phyloP scores from a whole-genome alignment of 2,797 vertebrate species.

The Ataeniobius toweri region DNA sequence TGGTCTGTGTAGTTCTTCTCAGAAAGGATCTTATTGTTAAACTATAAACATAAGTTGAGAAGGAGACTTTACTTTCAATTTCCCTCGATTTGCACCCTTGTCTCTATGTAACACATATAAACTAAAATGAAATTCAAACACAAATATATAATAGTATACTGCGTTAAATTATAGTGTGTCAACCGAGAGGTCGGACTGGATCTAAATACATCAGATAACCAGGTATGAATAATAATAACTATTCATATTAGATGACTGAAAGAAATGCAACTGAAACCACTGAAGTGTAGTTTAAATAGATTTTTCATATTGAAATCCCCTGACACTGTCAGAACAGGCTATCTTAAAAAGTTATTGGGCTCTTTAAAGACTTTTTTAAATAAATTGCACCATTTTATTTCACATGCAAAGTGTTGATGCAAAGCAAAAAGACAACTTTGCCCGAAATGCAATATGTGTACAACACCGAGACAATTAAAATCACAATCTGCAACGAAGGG shows the following conservation, averaged over 20 bases:
- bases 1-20: background rate
- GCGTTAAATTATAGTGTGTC: background rate
- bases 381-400: slow-evolving; percentile 53
- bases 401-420: slow-evolving; percentile 43
- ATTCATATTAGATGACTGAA: background rate
- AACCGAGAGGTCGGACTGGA: background rate
- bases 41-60: background rate
- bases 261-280: background rate
- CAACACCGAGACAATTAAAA: slow-evolving; percentile 64
- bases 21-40: background rate
- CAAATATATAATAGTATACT: background rate
- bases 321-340: slow-evolving; percentile 29
- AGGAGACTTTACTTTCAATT: background rate
- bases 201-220: background rate
- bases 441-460: slow-evolving; percentile 56
- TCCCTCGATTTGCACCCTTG: background rate
- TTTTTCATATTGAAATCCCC: slow-evolving; percentile 40
- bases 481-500: slow-evolving; percentile 48
- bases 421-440: slow-evolving; percentile 42
- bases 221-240: background rate
- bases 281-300: background rate
- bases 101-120: background rate
- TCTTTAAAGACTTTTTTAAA: slow-evolving; percentile 52
- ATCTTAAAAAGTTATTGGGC: slow-evolving; percentile 27
- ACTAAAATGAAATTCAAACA: background rate